These are phyloP conservation scores for Lacerta bilineata DNA, from an alignment of 2,797 vertebrate genomes.

Conservation along the genomic window DNA sequence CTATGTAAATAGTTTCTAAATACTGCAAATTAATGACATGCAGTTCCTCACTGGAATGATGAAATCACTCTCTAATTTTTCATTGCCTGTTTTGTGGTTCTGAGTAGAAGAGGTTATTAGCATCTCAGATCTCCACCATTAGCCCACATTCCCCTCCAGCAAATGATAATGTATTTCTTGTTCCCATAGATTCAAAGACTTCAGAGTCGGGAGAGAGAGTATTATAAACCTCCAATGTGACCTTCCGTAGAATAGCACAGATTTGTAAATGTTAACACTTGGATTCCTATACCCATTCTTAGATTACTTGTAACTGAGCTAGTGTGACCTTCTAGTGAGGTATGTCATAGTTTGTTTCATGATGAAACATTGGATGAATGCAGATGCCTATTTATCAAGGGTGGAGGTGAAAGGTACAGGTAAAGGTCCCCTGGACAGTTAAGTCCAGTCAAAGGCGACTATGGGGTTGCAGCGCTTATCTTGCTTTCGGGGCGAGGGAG, in stretches of 20 bases:
- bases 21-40: slow-evolving; percentile 56
- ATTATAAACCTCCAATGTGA: slow-evolving; percentile 10
- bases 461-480: too few species aligned
- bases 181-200: slow-evolving; percentile 10
- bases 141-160: not conserved
- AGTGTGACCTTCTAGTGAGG: not conserved
- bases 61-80: slow-evolving; percentile 34
- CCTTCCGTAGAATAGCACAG: not conserved
- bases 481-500: too few species aligned
- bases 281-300: not conserved
- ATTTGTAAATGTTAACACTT: not conserved
- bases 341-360: not conserved
- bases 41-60: slow-evolving; percentile 28
- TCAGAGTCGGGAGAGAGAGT: not conserved
- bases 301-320: slow-evolving; percentile 2
- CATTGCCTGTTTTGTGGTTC: not conserved
- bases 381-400: not conserved
- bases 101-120: rapidly evolving
- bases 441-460: too few species aligned
- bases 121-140: slow-evolving; percentile 9
- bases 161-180: slow-evolving; percentile 20
- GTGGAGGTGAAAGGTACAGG: too few species aligned
- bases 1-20: slow-evolving; percentile 69
- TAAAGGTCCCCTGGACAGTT: too few species aligned
- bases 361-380: not conserved